Evolutionary conservation across 2,888 invertebrate genomes (phyloP).

Genomic region (Drosophila paranaensis): DNA sequence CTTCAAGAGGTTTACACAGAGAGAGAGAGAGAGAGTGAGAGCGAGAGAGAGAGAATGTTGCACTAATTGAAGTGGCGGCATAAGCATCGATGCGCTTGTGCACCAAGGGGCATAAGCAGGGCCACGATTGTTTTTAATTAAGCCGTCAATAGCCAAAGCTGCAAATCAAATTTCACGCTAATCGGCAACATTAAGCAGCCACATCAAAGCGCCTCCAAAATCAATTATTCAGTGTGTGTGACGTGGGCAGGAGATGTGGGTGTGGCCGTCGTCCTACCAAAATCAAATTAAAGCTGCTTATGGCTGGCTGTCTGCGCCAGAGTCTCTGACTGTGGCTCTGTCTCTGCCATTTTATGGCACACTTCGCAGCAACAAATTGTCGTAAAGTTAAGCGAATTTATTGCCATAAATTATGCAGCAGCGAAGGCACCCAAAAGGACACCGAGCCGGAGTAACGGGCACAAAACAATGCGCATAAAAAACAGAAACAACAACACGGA

Average conservation of each 20-base stretch:
- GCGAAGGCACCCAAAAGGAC: conserved; percentile 25
- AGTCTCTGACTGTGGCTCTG: neutral
- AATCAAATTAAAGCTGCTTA: conserved; percentile 60
- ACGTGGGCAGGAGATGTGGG: neutral
- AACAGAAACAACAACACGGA: conserved; percentile 40
- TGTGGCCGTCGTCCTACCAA: conserved; percentile 9
- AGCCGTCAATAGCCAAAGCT: conserved; percentile 12
- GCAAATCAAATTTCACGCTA: conserved; percentile 58
- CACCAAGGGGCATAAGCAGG: conserved; percentile 26
- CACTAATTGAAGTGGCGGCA: conserved; percentile 73
- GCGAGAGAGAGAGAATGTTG: conserved; percentile 32
- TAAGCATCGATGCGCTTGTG: conserved; percentile 30
- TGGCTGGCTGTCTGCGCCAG: conserved; percentile 14
- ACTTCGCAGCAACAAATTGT: conserved; percentile 78
- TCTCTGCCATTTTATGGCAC: conserved; percentile 62
- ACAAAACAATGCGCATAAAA: conserved; percentile 68
- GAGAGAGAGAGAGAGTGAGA: neutral
- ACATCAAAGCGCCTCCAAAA: conserved; percentile 52
- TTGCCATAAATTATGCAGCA: conserved; percentile 80
- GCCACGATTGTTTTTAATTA: conserved; percentile 52
- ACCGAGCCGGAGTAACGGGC: conserved; percentile 3
- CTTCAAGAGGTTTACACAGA: conserved; percentile 29
- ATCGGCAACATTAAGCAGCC: conserved; percentile 56
- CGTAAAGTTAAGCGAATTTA: conserved; percentile 81
- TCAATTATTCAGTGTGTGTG: conserved; percentile 47